A percentile compares a stretch with the other conserved stretches of the same genome.
Conservation (phyloP, 1,140 invertebrate genomes). For the Bicyclus anynana region DNA sequence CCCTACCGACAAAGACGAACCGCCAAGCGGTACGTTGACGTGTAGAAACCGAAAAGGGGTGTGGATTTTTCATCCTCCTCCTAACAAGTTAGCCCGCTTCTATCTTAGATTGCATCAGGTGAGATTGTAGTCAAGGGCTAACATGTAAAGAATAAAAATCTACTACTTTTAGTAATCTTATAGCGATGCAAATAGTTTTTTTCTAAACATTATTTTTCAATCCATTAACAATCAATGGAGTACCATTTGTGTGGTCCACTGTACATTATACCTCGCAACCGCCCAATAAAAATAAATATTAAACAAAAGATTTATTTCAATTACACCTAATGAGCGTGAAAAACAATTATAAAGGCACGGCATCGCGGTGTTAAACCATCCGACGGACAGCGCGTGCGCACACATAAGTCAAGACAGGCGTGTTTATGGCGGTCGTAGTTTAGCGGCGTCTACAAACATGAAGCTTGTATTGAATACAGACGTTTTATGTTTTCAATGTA, state of each 20-base stretch:
- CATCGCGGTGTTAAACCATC: constrained; percentile 51
- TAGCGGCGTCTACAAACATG: constrained; percentile 1
- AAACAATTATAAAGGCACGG: constrained; percentile 69
- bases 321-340: constrained; percentile 68
- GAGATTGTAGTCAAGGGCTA: too few species aligned
- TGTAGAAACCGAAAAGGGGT: too few species aligned
- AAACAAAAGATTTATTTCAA: constrained; percentile 68
- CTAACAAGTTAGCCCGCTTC: too few species aligned
- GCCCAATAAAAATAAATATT: constrained; percentile 47
- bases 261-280: constrained; percentile 14
- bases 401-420: constrained; percentile 6
- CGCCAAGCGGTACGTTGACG: too few species aligned
- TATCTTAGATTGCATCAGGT: too few species aligned
- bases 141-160: too few species aligned
- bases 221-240: background rate
- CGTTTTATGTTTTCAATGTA: background rate
- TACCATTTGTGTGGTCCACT: constrained; percentile 16
- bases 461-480: background rate
- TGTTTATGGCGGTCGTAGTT: constrained; percentile 5
- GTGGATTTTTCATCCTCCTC: too few species aligned
- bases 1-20: too few species aligned
- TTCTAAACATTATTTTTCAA: background rate
- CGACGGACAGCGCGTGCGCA: constrained; percentile 11
- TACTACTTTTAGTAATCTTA: too few species aligned
- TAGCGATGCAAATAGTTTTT: background rate